Evolutionary conservation across 2,888 invertebrate species (phyloP), one percentile per base, ranked within the genome.

Genomic region (Cataglyphis albicans): DNA sequence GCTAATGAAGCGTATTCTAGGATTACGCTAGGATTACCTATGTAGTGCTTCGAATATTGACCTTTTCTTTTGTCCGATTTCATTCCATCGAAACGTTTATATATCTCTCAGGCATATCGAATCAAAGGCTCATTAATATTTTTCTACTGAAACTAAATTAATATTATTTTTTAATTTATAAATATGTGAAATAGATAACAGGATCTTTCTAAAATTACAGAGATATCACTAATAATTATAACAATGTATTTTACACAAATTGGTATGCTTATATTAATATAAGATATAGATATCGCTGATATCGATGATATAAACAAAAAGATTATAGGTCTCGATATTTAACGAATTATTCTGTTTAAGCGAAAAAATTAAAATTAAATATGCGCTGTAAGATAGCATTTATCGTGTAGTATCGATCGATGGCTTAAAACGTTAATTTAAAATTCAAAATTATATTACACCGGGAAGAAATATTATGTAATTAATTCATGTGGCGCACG

Each of bases 1-100:
- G 68, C 84, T 86, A 90, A 89, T 83, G 87, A 89, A 87, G 86
- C 72, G 81, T 80, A 86, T 82, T 21, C 35, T 25, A 68, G 29
- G 68, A 76, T 67, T 75, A 64, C 63, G 44, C n/a, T n/a, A n/a
- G n/a, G n/a, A n/a, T n/a, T n/a, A n/a, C n/a, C 21, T 12, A 12
- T 68, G 10, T 10, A n/a, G 1, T 7, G n/a, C 9, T 12, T 6
- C 21, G n/a, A 76, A 76, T 76, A 76, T 57, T 38, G 25, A 15
- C 57, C 32, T 76, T 57, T 57, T 67, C 32, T 29, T 41, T 68
- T 57, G 57, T 21, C 35, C 38, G 38, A 67, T 75, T 75, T 63
- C 35, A 64, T 29, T 68, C 57, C 15, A 18, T n/a, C 76, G 32
- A 41, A 55, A 67, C 38, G 9, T 48, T 10, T 52, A 38, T 55